These are phyloP conservation scores for Hyles lineata DNA, from an alignment of 2,888 invertebrate species.

Conservation along the genomic window DNA sequence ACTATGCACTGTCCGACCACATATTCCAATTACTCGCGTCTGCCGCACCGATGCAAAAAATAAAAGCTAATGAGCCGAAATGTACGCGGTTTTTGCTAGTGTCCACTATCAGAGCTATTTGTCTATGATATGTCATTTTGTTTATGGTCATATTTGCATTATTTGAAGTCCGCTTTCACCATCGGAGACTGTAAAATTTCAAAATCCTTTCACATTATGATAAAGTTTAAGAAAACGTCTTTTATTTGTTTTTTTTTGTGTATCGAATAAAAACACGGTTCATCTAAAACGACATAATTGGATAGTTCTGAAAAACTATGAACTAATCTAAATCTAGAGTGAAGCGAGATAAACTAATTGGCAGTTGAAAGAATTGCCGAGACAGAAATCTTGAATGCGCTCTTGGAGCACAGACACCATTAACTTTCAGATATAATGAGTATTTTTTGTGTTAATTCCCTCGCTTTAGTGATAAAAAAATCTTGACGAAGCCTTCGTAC, in stretches of 20 bases:
- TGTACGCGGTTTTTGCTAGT: conserved; percentile 4
- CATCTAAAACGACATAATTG: too few species aligned
- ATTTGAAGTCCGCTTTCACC: not conserved
- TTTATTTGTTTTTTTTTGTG: not conserved
- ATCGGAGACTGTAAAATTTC: not conserved
- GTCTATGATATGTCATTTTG: conserved; percentile 15
- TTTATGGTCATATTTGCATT: not conserved
- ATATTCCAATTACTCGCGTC: not conserved
- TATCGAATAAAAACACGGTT: too few species aligned
- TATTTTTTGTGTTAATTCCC: too few species aligned
- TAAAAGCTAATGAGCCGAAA: conserved; percentile 22
- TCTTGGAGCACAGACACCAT: too few species aligned
- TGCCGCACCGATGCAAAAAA: conserved; percentile 7
- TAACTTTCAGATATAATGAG: too few species aligned
- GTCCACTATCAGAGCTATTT: conserved; percentile 18
- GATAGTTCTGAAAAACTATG: too few species aligned
- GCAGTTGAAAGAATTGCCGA: too few species aligned
- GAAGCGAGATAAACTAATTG: too few species aligned
- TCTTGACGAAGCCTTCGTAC: too few species aligned
- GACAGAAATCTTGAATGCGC: too few species aligned
- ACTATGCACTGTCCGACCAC: not conserved
- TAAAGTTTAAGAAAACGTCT: not conserved
- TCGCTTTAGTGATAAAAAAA: too few species aligned
- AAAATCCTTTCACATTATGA: not conserved
- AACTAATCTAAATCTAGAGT: too few species aligned